These are phyloP conservation scores for Fundulus diaphanus DNA, from an alignment of 2,797 vertebrate genomes.

Conservation along the genomic window DNA sequence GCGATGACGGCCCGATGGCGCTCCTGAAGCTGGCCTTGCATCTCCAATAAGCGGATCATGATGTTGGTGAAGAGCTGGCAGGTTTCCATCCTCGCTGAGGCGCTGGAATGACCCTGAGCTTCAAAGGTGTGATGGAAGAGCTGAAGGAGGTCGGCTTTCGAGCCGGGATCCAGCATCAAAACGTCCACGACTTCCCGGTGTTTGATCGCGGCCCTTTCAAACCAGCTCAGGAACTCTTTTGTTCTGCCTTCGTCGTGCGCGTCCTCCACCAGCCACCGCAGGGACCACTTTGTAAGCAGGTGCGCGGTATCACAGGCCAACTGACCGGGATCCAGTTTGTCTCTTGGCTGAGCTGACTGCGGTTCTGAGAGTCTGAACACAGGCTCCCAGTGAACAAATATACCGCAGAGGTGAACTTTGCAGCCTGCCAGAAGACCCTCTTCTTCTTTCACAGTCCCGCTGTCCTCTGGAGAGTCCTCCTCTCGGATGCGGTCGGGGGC, in stretches of 20 bases:
- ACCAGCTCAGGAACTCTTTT: slow-evolving; percentile 80
- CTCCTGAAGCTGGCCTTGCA: slow-evolving; percentile 50
- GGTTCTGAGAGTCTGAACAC: slow-evolving; percentile 25
- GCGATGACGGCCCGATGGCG: slow-evolving; percentile 63
- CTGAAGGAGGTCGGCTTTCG: slow-evolving; percentile 79
- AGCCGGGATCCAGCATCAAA: slow-evolving; percentile 68
- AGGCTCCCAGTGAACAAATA: slow-evolving; percentile 86
- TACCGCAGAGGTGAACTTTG: slow-evolving; percentile 76
- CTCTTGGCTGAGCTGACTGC: background rate
- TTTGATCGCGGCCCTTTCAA: slow-evolving; percentile 69
- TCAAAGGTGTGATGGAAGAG: slow-evolving; percentile 81
- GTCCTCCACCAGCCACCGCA: slow-evolving; percentile 76
- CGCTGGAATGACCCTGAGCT: slow-evolving; percentile 19
- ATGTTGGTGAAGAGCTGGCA: slow-evolving; percentile 77
- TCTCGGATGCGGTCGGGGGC: slow-evolving; percentile 43
- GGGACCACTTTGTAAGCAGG: slow-evolving; percentile 81
- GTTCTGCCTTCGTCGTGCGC: slow-evolving; percentile 56
- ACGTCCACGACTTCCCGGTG: slow-evolving; percentile 38
- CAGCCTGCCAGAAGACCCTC: slow-evolving; percentile 73
- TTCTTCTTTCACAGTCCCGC: slow-evolving; percentile 41
- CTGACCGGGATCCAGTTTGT: slow-evolving; percentile 7
- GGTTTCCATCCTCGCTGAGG: slow-evolving; percentile 27
- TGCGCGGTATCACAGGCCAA: slow-evolving; percentile 50
- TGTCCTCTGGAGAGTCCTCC: slow-evolving; percentile 53
- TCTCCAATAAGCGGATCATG: slow-evolving; percentile 84